These are phyloP conservation scores for Eolophus roseicapilla DNA, from an alignment of 2,113 vertebrate genomes.

Conservation along the genomic window DNA sequence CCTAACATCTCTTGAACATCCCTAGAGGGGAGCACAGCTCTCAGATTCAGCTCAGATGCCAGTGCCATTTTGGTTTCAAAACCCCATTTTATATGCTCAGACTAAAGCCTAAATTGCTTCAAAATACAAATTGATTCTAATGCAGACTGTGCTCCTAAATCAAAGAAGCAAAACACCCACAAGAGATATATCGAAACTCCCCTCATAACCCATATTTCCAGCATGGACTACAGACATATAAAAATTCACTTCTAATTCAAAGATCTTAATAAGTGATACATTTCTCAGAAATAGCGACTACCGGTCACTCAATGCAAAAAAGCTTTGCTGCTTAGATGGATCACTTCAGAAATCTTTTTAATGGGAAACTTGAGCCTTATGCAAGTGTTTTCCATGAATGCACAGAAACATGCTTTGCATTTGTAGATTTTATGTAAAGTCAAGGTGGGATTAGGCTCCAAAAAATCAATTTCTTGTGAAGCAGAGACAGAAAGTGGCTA, in stretches of 20 bases:
- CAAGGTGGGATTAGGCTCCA: background rate
- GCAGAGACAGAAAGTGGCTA: background rate
- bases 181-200: background rate
- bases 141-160: background rate
- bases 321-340: background rate
- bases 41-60: background rate
- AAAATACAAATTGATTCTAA: slow-evolving; percentile 4
- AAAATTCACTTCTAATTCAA: slow-evolving; percentile 30
- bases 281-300: background rate
- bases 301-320: background rate
- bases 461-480: background rate
- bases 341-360: background rate
- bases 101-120: background rate
- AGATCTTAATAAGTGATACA: background rate
- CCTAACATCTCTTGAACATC: background rate
- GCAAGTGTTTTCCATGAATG: background rate
- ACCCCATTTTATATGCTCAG: background rate
- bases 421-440: background rate
- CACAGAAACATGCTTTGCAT: background rate
- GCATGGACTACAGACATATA: background rate
- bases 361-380: background rate
- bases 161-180: background rate
- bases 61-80: background rate
- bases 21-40: background rate
- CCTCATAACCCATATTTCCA: background rate